Evolutionary conservation across 2,888 invertebrate species (phyloP), one percentile per base, ranked within the genome.

Genomic region (Meteorus colon): DNA sequence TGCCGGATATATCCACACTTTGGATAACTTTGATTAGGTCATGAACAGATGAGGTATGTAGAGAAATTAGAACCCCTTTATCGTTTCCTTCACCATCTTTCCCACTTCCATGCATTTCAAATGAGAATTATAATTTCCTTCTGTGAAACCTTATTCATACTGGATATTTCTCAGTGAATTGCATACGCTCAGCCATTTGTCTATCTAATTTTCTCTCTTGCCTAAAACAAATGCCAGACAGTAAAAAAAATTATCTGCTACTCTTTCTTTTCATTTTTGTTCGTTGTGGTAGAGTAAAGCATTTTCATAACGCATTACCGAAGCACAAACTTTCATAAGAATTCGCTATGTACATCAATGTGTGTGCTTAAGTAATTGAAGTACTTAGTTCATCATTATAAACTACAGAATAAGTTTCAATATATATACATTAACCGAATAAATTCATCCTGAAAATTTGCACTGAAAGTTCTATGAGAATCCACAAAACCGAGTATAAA

Each of bases 21-120:
- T 45, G 78, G 72, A 72, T 77, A 84, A 84, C 81, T 84, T 84
- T 84, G 82, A 84, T 84, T 84, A 82, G 81, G 77, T 82, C 79
- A 76, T 74, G 66, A 31, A 55, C 34, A 24, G 19, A 8, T 51
- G 19, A 24, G 2, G 37, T 41, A 16, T 65, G 41, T 65, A 1
- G 2, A 41, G 41, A 41, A 41, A 41, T 41, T 41, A n/a, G 63
- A 37, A 34, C 6, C 34, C 2, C 12, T 45, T 41, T 37, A 41
- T 10, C 37, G 41, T 37, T 66, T 19, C 24, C 12, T 66, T 41
- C n/a, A 59, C 14, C 8, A n/a, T 24, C 59, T 59, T 59, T 6
- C 8, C 19, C 3, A 55, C n/a, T 6, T 19, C 55, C 8, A 14
- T 24, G n/a, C n/a, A 19, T 24, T 16, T 8, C 55, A 55, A 55